Percentiles rank a stretch among this genome's conserved stretches.
phyloP scores from a whole-genome alignment of 2,797 vertebrate species.

The Anguilla anguilla region DNA sequence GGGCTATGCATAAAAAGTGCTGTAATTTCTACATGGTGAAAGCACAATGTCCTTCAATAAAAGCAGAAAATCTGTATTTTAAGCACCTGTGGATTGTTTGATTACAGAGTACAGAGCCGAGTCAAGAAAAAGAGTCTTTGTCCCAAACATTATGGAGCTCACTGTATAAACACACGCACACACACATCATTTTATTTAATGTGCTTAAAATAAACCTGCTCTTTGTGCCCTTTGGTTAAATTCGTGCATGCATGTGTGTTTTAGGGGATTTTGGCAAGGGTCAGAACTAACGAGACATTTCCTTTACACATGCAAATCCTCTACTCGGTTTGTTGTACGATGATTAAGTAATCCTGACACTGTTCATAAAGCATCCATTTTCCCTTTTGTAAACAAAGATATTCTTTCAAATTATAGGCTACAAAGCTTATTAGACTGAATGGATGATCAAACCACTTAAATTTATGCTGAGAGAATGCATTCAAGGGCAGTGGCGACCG shows the following conservation, averaged over 20 bases:
- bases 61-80: no score
- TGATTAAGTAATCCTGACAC: not conserved
- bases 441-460: not conserved
- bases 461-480: not conserved
- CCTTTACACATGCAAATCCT: not conserved
- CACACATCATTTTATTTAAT: not conserved
- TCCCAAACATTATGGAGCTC: no score
- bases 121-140: not conserved
- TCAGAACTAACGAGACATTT: not conserved
- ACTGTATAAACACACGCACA: no score
- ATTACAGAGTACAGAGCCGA: not conserved
- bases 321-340: not conserved
- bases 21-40: no score
- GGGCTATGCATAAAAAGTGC: not conserved
- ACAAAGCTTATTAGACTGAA: not conserved
- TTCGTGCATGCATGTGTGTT: not conserved
- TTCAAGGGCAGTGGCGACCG: not conserved
- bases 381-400: constrained; percentile 7
- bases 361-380: constrained; percentile 13
- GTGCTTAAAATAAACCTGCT: not conserved
- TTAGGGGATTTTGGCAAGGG: not conserved
- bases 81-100: not conserved
- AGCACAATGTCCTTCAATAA: no score
- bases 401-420: not conserved
- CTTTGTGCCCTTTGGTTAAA: not conserved